These are phyloP conservation scores for Dasypus novemcinctus DNA, from an alignment of 2,113 vertebrate species.

Conservation along the genomic window DNA sequence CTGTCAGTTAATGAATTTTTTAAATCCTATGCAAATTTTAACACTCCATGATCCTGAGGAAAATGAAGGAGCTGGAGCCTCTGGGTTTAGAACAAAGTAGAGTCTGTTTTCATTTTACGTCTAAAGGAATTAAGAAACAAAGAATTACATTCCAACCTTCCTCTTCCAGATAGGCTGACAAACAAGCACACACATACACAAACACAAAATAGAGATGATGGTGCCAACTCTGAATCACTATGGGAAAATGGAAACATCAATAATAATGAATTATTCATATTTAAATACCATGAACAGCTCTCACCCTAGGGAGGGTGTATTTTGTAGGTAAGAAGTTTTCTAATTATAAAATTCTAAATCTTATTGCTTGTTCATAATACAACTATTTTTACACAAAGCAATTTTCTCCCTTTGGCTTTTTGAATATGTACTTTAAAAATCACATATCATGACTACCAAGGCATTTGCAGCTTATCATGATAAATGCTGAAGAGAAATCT, in stretches of 20 bases:
- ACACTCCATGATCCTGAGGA: background rate
- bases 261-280: conserved; percentile 13
- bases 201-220: background rate
- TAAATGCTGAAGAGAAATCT: background rate
- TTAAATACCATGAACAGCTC: background rate
- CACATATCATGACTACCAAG: background rate
- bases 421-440: background rate
- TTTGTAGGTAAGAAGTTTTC: background rate
- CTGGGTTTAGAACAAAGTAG: background rate
- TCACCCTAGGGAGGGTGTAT: background rate
- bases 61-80: background rate
- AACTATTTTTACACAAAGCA: background rate
- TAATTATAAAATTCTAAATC: background rate
- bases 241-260: background rate
- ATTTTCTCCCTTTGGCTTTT: background rate
- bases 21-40: conserved; percentile 11
- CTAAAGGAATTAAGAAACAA: background rate
- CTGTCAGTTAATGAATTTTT: background rate
- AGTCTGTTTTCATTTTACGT: background rate
- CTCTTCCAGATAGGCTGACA: background rate
- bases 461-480: background rate
- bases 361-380: background rate
- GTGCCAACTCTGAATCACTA: background rate
- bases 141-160: background rate
- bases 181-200: background rate